These are phyloP conservation scores for Dermochelys coriacea DNA, from an alignment of 2,797 vertebrate genomes.

Conservation along the genomic window DNA sequence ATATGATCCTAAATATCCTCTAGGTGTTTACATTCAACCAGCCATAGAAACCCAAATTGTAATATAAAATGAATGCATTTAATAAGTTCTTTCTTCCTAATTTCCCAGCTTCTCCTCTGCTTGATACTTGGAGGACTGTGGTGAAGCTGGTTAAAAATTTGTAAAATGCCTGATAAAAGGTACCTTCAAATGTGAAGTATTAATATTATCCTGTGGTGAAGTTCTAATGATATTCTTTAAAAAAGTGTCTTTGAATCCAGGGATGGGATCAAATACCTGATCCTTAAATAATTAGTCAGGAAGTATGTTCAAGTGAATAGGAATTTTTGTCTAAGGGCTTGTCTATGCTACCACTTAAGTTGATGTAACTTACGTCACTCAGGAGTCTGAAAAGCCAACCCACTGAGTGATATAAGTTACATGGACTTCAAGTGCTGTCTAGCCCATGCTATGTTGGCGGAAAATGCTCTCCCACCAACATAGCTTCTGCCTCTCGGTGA, in stretches of 20 bases:
- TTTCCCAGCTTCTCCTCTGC: not conserved
- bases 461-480: no score
- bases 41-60: not conserved
- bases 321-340: not conserved
- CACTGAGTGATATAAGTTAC: no score
- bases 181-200: not conserved
- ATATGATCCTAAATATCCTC: no score
- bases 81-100: not conserved
- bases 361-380: no score
- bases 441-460: no score
- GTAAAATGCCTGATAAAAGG: not conserved
- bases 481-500: no score
- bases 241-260: not conserved
- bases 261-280: not conserved
- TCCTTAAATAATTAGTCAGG: not conserved
- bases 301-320: not conserved
- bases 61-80: not conserved
- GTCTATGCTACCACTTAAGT: no score
- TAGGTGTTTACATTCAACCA: not conserved
- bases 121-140: not conserved
- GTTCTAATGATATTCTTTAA: not conserved
- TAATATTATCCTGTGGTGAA: not conserved
- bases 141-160: not conserved
- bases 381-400: no score
- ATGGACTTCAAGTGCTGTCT: no score